Base-by-base conservation (phyloP, 2,888 invertebrate species). In the Pheosia gnoma region DNA sequence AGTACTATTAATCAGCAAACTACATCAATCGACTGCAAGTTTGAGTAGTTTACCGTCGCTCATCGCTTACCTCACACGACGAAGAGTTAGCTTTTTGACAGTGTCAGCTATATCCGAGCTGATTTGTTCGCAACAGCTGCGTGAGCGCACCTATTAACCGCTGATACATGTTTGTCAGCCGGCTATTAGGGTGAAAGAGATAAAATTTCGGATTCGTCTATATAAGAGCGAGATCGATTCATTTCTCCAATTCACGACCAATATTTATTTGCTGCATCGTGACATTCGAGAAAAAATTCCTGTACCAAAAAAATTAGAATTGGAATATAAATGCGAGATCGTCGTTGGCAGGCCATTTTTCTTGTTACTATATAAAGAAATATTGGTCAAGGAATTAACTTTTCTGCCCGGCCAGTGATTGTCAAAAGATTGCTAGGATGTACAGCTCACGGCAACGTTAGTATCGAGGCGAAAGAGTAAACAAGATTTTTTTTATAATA, bases 161-260 rank as follows among this genome's bases (percentile, higher is more conserved):
- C 91, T 93, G 93, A 93, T 93, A 93, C 93, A 93, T 93, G 93
- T 93, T 93, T 91, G 93, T 93, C 93, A 92, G 92, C 87, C 92
- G 92, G 93, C 93, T 93, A 93, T 93, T 93, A 93, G 93, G 85
- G 89, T 72, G 93, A 93, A 87, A 88, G 92, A 91, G 93, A 93
- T 88, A 85, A 87, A 89, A 89, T 85, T 87, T 84, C 77, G 82
- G 81, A 88, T 87, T 85, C 89, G 84, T 86, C 86, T 85, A 87
- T 82, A 90, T 82, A 82, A 84, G 90, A 93, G 90, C 84, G 91
- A 89, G 93, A 92, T 90, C 90, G 90, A 89, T 89, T 86, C 86
- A 89, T 87, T 87, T 90, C 88, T 88, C 84, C 86, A 84, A 91
- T 90, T 90, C 89, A 89, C 87, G 79, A 82, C 84, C 84, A 83